Base-by-base conservation (phyloP, 2,797 vertebrate genomes). In the Melanotaenia trifasciata region DNA sequence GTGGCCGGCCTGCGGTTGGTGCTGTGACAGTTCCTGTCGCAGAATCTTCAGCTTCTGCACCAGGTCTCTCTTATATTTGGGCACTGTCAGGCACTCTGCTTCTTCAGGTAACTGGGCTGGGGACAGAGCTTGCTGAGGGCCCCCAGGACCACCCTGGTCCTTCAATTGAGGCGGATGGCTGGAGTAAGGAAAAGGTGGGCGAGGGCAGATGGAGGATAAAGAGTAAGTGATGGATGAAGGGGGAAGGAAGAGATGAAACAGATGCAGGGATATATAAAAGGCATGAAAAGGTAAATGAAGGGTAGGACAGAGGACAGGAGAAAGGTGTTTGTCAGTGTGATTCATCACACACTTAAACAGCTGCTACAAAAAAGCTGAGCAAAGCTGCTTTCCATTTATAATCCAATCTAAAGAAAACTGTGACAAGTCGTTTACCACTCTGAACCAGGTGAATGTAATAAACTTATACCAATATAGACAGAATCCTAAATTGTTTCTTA, bases 11-110 rank as follows among this genome's bases (percentile, higher is more conserved):
- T 99, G 98, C 3, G 98, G 98, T 86, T 99, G 98, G 61, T 99
- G 98, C 83, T 98, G 97, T 5, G 97, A 98, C 45, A 99, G 95
- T 75, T 99, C 98, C 86, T 99, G 98, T 16, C 98, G 86, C 79
- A 99, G 92, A 87, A 96, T 97, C 93, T 99, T 99, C 16, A 99
- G 95, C 77, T 99, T 99, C 92, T 99, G 98, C 78, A 99, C 98
- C 60, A 99, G 94, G 87, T 99, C 98, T 43, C 98, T 91, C 89
- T 99, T 99, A 87, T 99, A 98, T 61, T 96, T 95, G 1, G 97
- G 97, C 86, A 96, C 97, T 0, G 97, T 97, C 88, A 98, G 93
- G 74, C 97, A 97, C 89, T 98, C 97, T 0, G 96, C 95, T 77
- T 98, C 97, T 4, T 98, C 96, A 0, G 97, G 96, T 24, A 97